Evolutionary conservation across 1,140 invertebrate species (phyloP).

Genomic region (Drosophila micromelanica): DNA sequence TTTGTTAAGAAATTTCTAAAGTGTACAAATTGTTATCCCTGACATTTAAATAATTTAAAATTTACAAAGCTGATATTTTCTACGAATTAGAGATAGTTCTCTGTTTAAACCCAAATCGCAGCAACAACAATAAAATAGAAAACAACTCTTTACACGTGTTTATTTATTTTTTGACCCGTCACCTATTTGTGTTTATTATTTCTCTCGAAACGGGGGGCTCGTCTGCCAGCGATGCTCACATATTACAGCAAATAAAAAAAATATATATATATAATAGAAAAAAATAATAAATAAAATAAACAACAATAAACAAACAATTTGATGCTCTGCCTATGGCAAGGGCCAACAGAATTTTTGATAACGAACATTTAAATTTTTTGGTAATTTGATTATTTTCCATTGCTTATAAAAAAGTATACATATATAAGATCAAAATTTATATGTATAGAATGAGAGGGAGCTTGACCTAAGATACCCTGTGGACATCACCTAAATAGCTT

Average conservation of each 20-base stretch:
- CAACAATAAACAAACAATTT: background rate
- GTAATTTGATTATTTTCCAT: conserved; percentile 20
- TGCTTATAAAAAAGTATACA: conserved; percentile 3
- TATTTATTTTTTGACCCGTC: conserved; percentile 3
- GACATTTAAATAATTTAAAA: too few species aligned
- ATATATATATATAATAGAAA: background rate
- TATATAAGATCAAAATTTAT: background rate
- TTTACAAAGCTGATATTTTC: background rate
- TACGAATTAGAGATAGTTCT: background rate
- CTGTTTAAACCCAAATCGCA: background rate
- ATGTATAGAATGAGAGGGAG: background rate
- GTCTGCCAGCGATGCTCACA: conserved; percentile 5
- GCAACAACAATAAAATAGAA: background rate
- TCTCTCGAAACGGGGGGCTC: conserved; percentile 30
- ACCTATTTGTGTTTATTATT: conserved; percentile 14
- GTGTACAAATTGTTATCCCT: too few species aligned
- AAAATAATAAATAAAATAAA: conserved; percentile 3
- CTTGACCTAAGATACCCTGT: conserved; percentile 16
- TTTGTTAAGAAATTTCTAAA: too few species aligned
- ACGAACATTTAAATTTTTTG: conserved; percentile 3
- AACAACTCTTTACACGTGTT: background rate
- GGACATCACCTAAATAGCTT: background rate
- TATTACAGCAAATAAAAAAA: conserved; percentile 1
- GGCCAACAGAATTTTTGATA: conserved; percentile 15
- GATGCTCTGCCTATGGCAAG: background rate